Evolutionary conservation across 2,888 invertebrate genomes (phyloP).

Genomic region (Pollenia griseotomentosa): DNA sequence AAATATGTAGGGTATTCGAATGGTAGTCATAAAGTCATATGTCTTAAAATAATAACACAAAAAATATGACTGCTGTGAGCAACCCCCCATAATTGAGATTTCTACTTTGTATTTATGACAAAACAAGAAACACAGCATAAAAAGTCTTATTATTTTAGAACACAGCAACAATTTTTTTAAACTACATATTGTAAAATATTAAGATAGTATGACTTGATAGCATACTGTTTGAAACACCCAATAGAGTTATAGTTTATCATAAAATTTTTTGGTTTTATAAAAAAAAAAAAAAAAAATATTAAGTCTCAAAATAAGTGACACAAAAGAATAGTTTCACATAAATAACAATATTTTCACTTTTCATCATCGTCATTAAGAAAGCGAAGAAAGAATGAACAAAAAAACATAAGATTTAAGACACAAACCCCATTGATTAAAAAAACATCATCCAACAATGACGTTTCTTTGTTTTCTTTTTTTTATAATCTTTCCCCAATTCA

Average conservation of each 20-base stretch:
- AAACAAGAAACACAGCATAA: too few relatives aligned
- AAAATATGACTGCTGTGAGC: background rate
- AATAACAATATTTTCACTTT: slow-evolving; percentile 1
- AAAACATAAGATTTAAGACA: slow-evolving; percentile 66
- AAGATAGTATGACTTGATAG: too few relatives aligned
- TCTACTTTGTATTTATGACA: too few relatives aligned
- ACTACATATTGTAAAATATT: too few relatives aligned
- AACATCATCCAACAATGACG: background rate
- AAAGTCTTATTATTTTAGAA: too few relatives aligned
- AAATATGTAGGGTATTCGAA: too few relatives aligned
- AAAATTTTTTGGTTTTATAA: too few relatives aligned
- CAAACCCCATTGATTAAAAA: background rate
- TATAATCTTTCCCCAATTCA: background rate
- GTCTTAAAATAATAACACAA: background rate
- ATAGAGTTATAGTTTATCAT: too few relatives aligned
- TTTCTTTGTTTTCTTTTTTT: background rate
- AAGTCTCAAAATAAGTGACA: background rate
- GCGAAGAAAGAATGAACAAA: background rate
- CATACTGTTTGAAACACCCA: background rate
- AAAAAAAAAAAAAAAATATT: too few relatives aligned
- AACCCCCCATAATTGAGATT: too few relatives aligned
- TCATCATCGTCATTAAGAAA: background rate
- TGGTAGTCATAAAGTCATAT: background rate
- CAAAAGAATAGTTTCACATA: slow-evolving; percentile 6
- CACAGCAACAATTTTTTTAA: too few relatives aligned